These are phyloP conservation scores for Fissipunctia ypsillon DNA, from an alignment of 2,888 invertebrate genomes.

Conservation along the genomic window DNA sequence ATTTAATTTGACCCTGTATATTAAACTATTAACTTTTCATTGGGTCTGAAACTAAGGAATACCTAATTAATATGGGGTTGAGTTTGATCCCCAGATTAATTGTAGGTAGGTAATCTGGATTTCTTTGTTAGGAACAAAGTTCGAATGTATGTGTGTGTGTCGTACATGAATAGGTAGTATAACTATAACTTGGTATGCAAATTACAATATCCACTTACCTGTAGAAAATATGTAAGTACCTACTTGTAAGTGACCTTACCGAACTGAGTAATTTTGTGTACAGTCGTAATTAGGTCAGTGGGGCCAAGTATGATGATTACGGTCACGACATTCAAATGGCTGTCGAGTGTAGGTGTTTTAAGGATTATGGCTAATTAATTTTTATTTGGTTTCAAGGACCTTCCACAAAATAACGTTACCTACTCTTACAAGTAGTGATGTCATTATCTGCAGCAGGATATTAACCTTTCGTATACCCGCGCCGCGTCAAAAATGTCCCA, in stretches of 20 bases:
- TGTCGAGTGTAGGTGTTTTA: conserved; percentile 35
- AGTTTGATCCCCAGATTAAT: neutral
- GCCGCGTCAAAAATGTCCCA: no score
- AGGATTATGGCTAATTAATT: conserved; percentile 28
- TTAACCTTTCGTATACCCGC: no score
- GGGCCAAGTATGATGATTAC: conserved; percentile 41
- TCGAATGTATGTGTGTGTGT: no score
- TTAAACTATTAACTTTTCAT: neutral
- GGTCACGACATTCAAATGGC: conserved; percentile 40
- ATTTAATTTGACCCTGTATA: no score
- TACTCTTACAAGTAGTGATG: neutral
- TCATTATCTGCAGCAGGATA: conserved; percentile 1
- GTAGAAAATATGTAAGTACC: no score
- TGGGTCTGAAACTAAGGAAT: neutral
- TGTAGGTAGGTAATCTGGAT: neutral
- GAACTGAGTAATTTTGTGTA: conserved; percentile 24
- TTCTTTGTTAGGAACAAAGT: neutral
- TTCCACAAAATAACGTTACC: conserved; percentile 1
- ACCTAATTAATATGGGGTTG: neutral
- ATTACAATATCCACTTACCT: neutral
- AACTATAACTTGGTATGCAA: neutral
- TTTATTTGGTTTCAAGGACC: conserved; percentile 39
- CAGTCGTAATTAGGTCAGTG: conserved; percentile 36
- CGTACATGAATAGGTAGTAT: no score
- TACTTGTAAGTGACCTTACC: neutral